These are phyloP conservation scores for Tridacna crocea DNA, from an alignment of 2,888 invertebrate species.

Conservation along the genomic window DNA sequence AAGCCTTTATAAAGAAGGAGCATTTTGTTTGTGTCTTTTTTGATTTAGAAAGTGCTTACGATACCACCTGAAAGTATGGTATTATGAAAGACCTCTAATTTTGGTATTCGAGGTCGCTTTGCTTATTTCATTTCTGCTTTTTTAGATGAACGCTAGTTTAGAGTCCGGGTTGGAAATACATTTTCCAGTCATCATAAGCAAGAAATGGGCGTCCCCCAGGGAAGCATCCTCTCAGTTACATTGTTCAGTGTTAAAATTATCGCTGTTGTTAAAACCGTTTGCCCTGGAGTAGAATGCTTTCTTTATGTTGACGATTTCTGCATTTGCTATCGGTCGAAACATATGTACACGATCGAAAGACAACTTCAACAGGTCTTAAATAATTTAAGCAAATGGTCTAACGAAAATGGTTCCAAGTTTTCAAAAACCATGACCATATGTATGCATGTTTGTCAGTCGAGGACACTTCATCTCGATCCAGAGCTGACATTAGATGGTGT, in stretches of 20 bases:
- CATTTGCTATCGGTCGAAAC: conserved; percentile 16
- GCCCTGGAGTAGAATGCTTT: conserved; percentile 17
- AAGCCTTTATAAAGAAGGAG: conserved; percentile 58
- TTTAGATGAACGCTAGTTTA: conserved; percentile 19
- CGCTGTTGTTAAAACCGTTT: conserved; percentile 16
- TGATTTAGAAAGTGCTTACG: conserved; percentile 42
- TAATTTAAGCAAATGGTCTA: conserved; percentile 14
- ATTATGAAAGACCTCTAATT: conserved; percentile 42
- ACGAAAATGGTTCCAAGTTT: conserved; percentile 46
- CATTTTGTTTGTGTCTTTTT: conserved; percentile 60
- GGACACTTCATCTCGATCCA: conserved; percentile 35
- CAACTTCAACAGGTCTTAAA: conserved; percentile 17
- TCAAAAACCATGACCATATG: conserved; percentile 45
- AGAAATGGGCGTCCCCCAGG: conserved; percentile 32
- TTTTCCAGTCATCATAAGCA: conserved; percentile 14
- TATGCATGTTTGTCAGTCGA: conserved; percentile 34
- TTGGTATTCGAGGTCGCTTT: conserved; percentile 27
- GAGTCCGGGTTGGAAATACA: conserved; percentile 27
- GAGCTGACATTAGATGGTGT: not conserved
- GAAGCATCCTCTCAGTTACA: conserved; percentile 21
- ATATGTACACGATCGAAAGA: conserved; percentile 31
- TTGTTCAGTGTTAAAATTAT: conserved; percentile 30
- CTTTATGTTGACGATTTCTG: conserved; percentile 32
- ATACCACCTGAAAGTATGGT: conserved; percentile 42
- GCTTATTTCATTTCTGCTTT: conserved; percentile 21